phyloP scores from a whole-genome alignment of 1,140 invertebrate genomes.

The Meloidogyne floridensis region DNA sequence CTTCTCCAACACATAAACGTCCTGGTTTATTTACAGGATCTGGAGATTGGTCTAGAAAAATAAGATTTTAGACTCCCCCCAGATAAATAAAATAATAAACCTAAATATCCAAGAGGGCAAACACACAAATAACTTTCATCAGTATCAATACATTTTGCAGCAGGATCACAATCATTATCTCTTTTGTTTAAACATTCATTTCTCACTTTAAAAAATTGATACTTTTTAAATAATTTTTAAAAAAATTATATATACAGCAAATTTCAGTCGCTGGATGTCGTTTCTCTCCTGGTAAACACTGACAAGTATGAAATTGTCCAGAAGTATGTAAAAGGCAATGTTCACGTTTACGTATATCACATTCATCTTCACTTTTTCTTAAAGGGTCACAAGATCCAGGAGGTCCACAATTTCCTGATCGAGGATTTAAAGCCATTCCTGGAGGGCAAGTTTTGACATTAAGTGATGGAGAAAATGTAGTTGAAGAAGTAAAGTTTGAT shows the following conservation, averaged over 20 bases:
- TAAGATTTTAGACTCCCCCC: neutral
- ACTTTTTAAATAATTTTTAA: neutral
- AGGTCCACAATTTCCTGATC: slow-evolving; percentile 51
- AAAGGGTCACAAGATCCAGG: slow-evolving; percentile 62
- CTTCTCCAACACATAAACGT: slow-evolving; percentile 55
- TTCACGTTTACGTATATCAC: slow-evolving; percentile 62
- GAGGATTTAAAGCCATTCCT: slow-evolving; percentile 56
- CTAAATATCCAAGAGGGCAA: slow-evolving; percentile 54
- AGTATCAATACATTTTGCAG: slow-evolving; percentile 62
- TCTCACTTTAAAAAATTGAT: slow-evolving; percentile 47
- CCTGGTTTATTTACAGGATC: slow-evolving; percentile 60
- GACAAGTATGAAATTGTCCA: slow-evolving; percentile 64
- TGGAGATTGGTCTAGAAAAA: slow-evolving; percentile 51
- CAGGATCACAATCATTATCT: slow-evolving; percentile 60
- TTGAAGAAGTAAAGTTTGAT: slow-evolving; percentile 36
- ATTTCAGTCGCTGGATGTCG: slow-evolving; percentile 63
- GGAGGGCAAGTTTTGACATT: slow-evolving; percentile 38
- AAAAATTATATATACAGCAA: slow-evolving; percentile 53
- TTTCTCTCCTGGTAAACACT: slow-evolving; percentile 53
- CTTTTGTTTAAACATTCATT: slow-evolving; percentile 59
- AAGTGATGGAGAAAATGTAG: slow-evolving; percentile 1
- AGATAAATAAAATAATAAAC: neutral
- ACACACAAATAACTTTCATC: slow-evolving; percentile 62
- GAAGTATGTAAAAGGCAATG: slow-evolving; percentile 57
- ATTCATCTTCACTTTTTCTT: slow-evolving; percentile 38